Evolutionary conservation across 2,113 vertebrate species (phyloP), one percentile per base, ranked within the genome.

Genomic region (Platycercus adscitus): DNA sequence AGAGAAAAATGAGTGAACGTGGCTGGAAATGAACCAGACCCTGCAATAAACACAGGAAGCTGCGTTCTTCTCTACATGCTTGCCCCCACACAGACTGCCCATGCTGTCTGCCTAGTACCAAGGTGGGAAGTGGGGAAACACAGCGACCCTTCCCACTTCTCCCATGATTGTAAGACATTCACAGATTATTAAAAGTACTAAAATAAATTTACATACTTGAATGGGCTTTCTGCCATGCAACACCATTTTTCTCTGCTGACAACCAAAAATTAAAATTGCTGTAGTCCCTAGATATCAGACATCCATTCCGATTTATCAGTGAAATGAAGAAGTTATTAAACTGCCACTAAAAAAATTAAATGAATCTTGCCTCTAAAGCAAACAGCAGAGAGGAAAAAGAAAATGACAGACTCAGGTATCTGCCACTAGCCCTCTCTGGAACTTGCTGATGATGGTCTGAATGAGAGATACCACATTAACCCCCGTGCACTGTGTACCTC

Each of bases 401-500:
- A 83, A 39, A 29, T 41, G 41, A 35, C 16, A 41, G 20, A 61
- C 60, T 39, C 16, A 31, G 13, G 1, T 46, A 76, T 6, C 39
- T 63, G 28, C 41, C 81, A 75, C 11, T 20, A 69, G 16, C 6
- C 35, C 35, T 35, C 33, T 75, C 44, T 61, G 35, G 69, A 87
- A 68, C 2, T 6, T 14, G n/a, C 13, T 37, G 18, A 61, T 60
- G 72, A n/a, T 17, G 20, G 77, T 31, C 31, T 5, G 5, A 49
- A 25, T 10, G 28, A 56, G 50, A 80, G 25, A 43, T 41, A 18
- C n/a, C 15, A 46, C n/a, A 2, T 8, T 8, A 68, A 18, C 17
- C 2, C 16, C 37, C 1, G 0, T 1, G 20, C 23, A 39, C 0
- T 31, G 17, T 0, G 0, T 7, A 50, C 16, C 43, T 44, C 33